phyloP scores from a whole-genome alignment of 2,797 vertebrate genomes.

The Dendrocincla tyrannina region DNA sequence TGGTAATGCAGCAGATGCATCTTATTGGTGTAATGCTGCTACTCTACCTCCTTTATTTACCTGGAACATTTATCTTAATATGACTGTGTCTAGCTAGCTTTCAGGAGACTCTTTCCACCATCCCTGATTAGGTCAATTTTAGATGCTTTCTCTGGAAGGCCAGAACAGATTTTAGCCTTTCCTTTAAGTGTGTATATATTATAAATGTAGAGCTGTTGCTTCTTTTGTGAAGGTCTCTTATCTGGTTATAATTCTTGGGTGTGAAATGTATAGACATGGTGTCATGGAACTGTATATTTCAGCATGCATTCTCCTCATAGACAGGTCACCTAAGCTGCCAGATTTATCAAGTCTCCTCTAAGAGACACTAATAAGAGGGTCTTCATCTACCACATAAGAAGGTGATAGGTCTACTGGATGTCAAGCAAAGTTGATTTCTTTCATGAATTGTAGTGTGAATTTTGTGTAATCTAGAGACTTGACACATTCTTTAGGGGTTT shows the following conservation, averaged over 20 bases:
- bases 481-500: neutral
- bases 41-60: neutral
- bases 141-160: neutral
- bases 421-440: neutral
- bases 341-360: neutral
- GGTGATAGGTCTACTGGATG: neutral
- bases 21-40: neutral
- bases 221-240: neutral
- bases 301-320: neutral
- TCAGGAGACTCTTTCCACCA: neutral
- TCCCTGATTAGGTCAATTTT: neutral
- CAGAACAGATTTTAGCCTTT: neutral
- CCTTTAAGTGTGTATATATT: neutral
- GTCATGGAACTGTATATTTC: neutral
- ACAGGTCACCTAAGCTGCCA: neutral
- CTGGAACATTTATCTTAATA: neutral
- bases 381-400: neutral
- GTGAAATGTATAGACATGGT: neutral
- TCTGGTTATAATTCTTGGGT: neutral
- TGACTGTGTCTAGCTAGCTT: neutral
- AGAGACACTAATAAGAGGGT: neutral
- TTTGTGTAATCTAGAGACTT: neutral
- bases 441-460: neutral
- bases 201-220: neutral
- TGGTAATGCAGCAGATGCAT: neutral